A percentile compares a stretch with the other conserved stretches of the same genome.
Evolutionary conservation across 2,888 invertebrate genomes (phyloP).

Genomic region (Amphimallon solstitiale): DNA sequence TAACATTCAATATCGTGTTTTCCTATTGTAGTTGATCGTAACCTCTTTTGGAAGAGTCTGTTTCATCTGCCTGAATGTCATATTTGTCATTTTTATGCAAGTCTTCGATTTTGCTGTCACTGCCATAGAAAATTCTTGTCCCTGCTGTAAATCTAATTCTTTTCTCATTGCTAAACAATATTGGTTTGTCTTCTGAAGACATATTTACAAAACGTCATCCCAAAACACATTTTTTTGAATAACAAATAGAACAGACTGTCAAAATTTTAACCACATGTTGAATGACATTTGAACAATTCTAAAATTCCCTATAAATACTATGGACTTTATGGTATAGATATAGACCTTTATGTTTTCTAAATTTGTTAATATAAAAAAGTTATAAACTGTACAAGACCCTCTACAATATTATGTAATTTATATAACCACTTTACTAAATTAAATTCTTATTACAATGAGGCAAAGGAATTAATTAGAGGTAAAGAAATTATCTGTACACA

Average conservation of each 20-base stretch:
- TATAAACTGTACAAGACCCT: too few species aligned
- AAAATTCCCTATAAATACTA: too few species aligned
- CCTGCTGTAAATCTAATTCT: slow-evolving; percentile 65
- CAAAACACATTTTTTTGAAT: not conserved
- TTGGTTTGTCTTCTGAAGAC: slow-evolving; percentile 43
- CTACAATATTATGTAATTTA: too few species aligned
- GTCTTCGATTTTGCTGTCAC: slow-evolving; percentile 61
- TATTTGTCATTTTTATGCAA: slow-evolving; percentile 52
- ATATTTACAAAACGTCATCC: slow-evolving; percentile 45
- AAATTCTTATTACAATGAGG: too few species aligned
- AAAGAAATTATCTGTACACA: too few species aligned
- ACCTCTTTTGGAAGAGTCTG: slow-evolving; percentile 54
- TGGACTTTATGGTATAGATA: too few species aligned
- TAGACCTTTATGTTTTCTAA: too few species aligned
- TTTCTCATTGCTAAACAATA: slow-evolving; percentile 54
- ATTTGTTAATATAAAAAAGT: too few species aligned
- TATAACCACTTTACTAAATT: too few species aligned
- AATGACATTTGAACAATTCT: not conserved
- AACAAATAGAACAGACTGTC: not conserved
- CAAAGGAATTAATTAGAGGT: too few species aligned
- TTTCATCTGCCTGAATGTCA: slow-evolving; percentile 49
- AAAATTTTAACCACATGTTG: not conserved
- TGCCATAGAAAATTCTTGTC: slow-evolving; percentile 59
- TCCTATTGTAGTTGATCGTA: slow-evolving; percentile 34
- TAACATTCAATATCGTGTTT: slow-evolving; percentile 14